Evolutionary conservation across 2,797 vertebrate genomes (phyloP).

Genomic region (Enteromius mattozi): DNA sequence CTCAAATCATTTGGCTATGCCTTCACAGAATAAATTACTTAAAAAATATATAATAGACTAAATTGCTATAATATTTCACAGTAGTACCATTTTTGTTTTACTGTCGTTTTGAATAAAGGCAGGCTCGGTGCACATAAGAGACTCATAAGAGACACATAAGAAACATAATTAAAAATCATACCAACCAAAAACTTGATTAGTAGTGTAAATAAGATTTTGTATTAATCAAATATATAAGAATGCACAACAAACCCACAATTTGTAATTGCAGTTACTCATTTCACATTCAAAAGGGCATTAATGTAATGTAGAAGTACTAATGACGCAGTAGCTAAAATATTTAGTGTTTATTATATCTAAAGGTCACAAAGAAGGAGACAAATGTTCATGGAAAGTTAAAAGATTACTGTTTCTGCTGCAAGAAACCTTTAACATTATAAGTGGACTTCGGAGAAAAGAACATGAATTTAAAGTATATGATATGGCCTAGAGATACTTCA

Average conservation of each 20-base stretch:
- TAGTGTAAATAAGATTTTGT: background rate
- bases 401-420: background rate
- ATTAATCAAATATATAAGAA: background rate
- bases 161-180: background rate
- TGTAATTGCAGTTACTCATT: background rate
- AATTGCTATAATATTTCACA: background rate
- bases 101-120: background rate
- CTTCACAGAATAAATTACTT: background rate
- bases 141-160: background rate
- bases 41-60: background rate
- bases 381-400: background rate
- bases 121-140: background rate
- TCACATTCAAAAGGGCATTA: background rate
- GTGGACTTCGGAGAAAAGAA: background rate
- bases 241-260: background rate
- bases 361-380: background rate
- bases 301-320: background rate
- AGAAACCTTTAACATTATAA: constrained; percentile 21
- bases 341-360: background rate
- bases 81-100: background rate
- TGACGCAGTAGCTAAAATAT: background rate
- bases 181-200: background rate
- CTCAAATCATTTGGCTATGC: background rate
- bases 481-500: background rate
- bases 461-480: background rate